These are phyloP conservation scores for Rhagoletis zephyria DNA, from an alignment of 1,140 invertebrate species.

Conservation along the genomic window DNA sequence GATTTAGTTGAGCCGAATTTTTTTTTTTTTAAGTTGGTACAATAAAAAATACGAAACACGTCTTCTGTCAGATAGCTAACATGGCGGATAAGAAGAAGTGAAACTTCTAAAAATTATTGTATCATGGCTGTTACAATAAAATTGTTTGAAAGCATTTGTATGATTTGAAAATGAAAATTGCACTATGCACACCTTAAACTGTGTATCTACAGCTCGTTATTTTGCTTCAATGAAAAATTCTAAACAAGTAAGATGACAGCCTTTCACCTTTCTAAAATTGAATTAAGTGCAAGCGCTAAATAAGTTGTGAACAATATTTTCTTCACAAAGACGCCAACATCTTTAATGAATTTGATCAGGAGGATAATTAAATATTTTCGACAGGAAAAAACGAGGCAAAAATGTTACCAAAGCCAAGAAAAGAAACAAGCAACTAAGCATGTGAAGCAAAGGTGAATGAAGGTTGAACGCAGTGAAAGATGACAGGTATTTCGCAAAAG, in stretches of 20 bases:
- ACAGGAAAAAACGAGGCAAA: conserved; percentile 7
- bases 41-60: no score
- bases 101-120: no score
- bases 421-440: not conserved
- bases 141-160: no score
- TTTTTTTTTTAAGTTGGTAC: no score
- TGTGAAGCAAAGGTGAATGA: not conserved
- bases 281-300: not conserved
- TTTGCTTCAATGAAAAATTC: not conserved
- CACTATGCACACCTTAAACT: no score
- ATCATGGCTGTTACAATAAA: no score
- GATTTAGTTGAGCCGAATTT: no score
- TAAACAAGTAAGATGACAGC: not conserved
- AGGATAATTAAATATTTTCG: conserved; percentile 46
- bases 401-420: not conserved
- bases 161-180: no score
- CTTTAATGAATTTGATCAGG: conserved; percentile 35
- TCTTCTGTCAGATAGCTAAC: no score
- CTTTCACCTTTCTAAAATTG: not conserved
- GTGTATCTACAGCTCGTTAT: no score
- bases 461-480: conserved; percentile 2
- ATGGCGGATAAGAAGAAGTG: no score
- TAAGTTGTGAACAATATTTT: not conserved
- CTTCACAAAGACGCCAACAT: not conserved
- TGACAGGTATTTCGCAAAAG: not conserved